phyloP scores from a whole-genome alignment of 2,797 vertebrate genomes.

The Trichosurus vulpecula region DNA sequence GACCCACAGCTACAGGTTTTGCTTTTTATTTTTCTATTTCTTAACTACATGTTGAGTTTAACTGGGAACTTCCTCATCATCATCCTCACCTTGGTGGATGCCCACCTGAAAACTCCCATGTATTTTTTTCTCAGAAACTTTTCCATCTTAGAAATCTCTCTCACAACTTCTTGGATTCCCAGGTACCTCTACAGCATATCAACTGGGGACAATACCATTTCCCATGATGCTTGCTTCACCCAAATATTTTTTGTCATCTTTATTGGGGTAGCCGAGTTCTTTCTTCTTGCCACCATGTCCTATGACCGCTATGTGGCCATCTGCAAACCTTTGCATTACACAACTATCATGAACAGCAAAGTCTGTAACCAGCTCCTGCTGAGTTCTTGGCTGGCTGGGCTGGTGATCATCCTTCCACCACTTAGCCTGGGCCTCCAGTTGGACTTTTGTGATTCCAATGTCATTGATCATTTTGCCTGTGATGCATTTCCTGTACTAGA shows the following conservation, averaged over 20 bases:
- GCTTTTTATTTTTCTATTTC: background rate
- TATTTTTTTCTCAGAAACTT: too few relatives aligned
- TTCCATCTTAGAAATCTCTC: too few relatives aligned
- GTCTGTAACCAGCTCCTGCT: slow-evolving; percentile 42
- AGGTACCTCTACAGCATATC: too few relatives aligned
- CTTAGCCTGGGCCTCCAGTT: slow-evolving; percentile 47
- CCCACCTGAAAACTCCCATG: too few relatives aligned
- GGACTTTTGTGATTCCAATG: slow-evolving; percentile 57
- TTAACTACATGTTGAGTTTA: background rate
- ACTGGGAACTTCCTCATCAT: too few relatives aligned
- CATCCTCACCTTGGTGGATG: too few relatives aligned
- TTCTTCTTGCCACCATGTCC: background rate
- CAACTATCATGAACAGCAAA: background rate
- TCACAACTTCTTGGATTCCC: too few relatives aligned
- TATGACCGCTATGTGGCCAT: background rate
- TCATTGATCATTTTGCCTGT: slow-evolving; percentile 66
- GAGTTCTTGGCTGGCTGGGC: slow-evolving; percentile 28
- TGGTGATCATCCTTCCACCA: slow-evolving; percentile 43
- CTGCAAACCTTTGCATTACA: background rate
- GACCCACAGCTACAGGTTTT: background rate
- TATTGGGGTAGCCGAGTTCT: background rate
- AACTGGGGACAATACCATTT: too few relatives aligned
- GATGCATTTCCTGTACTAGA: slow-evolving; percentile 42
- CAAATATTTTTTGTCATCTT: background rate
- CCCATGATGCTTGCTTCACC: background rate